Conservation (phyloP, 2,888 invertebrate species). For the Parnassius glacialis region DNA sequence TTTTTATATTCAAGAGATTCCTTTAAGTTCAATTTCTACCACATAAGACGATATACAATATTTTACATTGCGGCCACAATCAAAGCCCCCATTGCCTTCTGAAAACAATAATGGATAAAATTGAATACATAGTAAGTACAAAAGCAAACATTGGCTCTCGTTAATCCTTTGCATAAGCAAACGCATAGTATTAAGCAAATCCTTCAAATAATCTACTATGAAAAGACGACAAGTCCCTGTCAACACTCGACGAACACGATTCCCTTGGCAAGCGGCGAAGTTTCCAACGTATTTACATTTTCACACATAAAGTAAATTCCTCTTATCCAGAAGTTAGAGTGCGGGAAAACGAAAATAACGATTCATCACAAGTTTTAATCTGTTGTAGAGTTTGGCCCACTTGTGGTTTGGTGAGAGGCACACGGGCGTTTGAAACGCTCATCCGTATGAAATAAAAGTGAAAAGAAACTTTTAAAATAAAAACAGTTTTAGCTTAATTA, state of each 20-base stretch:
- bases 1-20: too few species aligned
- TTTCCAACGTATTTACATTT: conserved; percentile 75
- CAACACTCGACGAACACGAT: conserved; percentile 70
- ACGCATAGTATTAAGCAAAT: conserved; percentile 72
- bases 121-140: conserved; percentile 43
- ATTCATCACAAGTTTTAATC: conserved; percentile 78
- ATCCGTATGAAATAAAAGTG: too few species aligned
- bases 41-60: too few species aligned
- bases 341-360: conserved; percentile 61
- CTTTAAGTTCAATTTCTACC: too few species aligned
- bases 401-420: conserved; percentile 43
- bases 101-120: conserved; percentile 58
- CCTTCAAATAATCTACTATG: conserved; percentile 71
- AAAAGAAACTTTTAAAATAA: too few species aligned
- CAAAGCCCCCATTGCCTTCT: conserved; percentile 46
- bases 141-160: conserved; percentile 56
- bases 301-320: conserved; percentile 75
- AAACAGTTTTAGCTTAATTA: too few species aligned
- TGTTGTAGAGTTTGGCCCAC: conserved; percentile 70
- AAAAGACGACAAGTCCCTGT: conserved; percentile 70
- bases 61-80: conserved; percentile 26
- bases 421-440: conserved; percentile 33
- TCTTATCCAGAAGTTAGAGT: conserved; percentile 64
- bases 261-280: conserved; percentile 65
- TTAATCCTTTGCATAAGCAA: conserved; percentile 67